Conservation (phyloP, 2,797 vertebrate species). For the Neomorphus geoffroyi region DNA sequence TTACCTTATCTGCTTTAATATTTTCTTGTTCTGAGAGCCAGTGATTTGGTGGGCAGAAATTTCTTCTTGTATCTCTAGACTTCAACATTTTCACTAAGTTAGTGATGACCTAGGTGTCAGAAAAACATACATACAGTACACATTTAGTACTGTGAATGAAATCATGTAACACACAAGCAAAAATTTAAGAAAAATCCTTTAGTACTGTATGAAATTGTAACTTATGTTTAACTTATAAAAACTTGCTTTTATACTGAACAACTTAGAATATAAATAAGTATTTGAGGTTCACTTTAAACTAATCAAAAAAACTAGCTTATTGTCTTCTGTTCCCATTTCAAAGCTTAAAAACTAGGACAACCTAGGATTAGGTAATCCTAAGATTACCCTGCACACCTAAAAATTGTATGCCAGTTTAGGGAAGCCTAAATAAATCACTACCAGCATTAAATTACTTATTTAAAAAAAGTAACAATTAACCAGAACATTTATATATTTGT, state of each 20-base stretch:
- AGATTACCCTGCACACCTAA: neutral
- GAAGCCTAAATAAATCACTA: neutral
- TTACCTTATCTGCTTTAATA: slow-evolving; percentile 96
- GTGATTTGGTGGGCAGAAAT: slow-evolving; percentile 93
- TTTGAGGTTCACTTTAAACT: neutral
- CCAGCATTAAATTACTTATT: neutral
- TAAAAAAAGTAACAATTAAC: neutral
- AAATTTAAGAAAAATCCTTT: neutral
- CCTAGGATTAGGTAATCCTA: neutral
- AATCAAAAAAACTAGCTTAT: neutral
- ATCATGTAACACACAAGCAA: neutral
- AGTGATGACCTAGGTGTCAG: slow-evolving; percentile 87
- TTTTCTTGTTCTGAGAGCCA: slow-evolving; percentile 98
- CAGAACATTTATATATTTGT: neutral
- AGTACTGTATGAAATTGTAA: neutral
- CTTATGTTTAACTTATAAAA: neutral
- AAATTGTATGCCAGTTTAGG: neutral
- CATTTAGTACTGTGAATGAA: neutral
- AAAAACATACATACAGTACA: neutral
- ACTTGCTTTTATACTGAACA: neutral
- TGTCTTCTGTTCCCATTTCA: neutral
- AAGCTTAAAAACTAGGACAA: neutral
- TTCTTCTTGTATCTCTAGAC: slow-evolving; percentile 92
- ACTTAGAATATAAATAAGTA: neutral
- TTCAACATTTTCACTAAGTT: slow-evolving; percentile 99